Evolutionary conservation across 2,113 vertebrate species (phyloP), one percentile per base, ranked within the genome.

Genomic region (Cynopterus brachyotis): DNA sequence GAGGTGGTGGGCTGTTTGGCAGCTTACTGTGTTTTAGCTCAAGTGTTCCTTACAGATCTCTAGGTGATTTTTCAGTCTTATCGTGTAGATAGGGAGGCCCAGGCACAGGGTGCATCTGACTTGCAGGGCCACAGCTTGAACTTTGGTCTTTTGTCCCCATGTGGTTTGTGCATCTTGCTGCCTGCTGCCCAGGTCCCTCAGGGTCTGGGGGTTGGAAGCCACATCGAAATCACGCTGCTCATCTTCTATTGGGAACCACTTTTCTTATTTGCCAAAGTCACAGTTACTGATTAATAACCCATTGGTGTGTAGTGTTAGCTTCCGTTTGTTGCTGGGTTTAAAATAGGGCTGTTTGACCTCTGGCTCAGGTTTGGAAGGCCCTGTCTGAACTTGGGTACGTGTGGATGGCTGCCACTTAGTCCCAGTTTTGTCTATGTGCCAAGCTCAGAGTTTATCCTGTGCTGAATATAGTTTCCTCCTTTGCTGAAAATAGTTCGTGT

Each of bases 401-500:
- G 89, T 76, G 76, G 79, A 59, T 20, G 75, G 73, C 60, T 87
- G 64, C 73, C 90, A 76, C 20, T 30, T 24, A 13, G 72, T 57
- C 55, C n/a, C 26, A 2, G 45, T 24, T 76, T 50, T 97, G 94
- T 88, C 73, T 67, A 6, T 8, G 2, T 6, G 88, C 87, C 83
- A 89, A 32, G 55, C 78, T 78, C 45, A 3, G 91, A 62, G 53
- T 55, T 83, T 59, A 19, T 13, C 91, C 75, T 75, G 91, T 62
- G 64, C 87, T 32, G 91, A 93, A 84, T 84, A n/a, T 78, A 89
- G 89, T 66, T 50, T 20, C 50, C 85, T 93, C 72, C 73, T 95
- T 24, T 91, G 72, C 93, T 92, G 75, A 92, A 95, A 87, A 70
- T 53, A 94, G 92, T 85, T 9, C 3, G 9, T 40, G 32, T 57